A percentile compares a stretch with the other conserved stretches of the same genome.
Conservation (phyloP, 2,888 invertebrate species). For the Luffia ferchaultella region DNA sequence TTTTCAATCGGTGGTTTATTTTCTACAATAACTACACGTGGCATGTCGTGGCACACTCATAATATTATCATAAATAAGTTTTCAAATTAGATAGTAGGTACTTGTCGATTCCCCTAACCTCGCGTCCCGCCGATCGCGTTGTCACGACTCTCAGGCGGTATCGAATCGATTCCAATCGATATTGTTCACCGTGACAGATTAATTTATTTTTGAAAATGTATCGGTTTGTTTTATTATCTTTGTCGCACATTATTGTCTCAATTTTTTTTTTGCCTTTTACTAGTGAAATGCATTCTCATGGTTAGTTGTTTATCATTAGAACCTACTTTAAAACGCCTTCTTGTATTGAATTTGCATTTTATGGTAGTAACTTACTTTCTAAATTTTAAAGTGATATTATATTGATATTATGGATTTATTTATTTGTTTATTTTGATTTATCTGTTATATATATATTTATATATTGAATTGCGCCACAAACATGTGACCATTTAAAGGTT, state of each 20-base stretch:
- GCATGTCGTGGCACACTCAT: no score
- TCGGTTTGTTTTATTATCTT: neutral
- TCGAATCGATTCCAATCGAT: neutral
- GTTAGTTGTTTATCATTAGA: neutral
- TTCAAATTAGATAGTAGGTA: no score
- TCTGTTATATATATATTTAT: neutral
- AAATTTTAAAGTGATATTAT: neutral
- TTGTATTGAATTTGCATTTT: neutral
- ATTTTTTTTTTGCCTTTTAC: neutral
- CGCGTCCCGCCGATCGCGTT: neutral
- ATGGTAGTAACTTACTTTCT: neutral
- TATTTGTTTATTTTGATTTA: neutral
- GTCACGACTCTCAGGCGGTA: neutral
- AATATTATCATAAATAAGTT: no score
- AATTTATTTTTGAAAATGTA: neutral
- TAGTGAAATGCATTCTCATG: neutral
- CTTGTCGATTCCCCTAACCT: no score
- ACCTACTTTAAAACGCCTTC: neutral
- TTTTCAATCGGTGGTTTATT: no score
- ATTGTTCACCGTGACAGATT: neutral
- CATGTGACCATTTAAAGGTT: no score
- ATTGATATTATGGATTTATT: neutral
- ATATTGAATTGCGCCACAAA: no score
- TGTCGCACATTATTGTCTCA: neutral
- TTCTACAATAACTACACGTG: no score